Evolutionary conservation across 1,140 invertebrate genomes (phyloP).

Genomic region (Camponotus vicinus): DNA sequence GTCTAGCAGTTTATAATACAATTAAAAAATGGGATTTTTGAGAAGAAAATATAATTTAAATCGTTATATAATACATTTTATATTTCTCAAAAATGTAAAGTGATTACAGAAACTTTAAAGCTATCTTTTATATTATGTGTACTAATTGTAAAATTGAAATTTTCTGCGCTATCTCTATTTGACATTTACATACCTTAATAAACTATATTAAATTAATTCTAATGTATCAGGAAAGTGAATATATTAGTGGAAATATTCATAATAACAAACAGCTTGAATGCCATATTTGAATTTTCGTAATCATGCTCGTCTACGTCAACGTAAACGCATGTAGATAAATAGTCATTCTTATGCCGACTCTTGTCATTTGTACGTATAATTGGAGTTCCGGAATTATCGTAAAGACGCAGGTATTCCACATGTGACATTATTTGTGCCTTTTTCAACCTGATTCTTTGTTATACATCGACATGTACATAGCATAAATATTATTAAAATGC

Average conservation of each 20-base stretch:
- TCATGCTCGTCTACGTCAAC: conserved; percentile 22
- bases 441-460: not conserved
- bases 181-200: no score
- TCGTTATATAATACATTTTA: no score
- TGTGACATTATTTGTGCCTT: conserved; percentile 5
- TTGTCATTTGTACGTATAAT: conserved; percentile 34
- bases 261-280: not conserved
- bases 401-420: conserved; percentile 26
- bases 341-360: conserved; percentile 2
- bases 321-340: conserved; percentile 19
- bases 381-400: conserved; percentile 20
- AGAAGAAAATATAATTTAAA: no score
- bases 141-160: no score
- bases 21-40: no score
- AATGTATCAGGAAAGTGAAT: not conserved
- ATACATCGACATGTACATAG: not conserved
- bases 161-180: no score
- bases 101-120: no score
- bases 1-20: no score
- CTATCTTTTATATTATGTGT: no score
- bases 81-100: no score
- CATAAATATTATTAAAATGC: not conserved
- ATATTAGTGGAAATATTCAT: not conserved
- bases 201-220: no score
- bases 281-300: not conserved